Conservation (phyloP, 35 echinoderm and acorn worm genomes). For the Eucidaris tribuloides region DNA sequence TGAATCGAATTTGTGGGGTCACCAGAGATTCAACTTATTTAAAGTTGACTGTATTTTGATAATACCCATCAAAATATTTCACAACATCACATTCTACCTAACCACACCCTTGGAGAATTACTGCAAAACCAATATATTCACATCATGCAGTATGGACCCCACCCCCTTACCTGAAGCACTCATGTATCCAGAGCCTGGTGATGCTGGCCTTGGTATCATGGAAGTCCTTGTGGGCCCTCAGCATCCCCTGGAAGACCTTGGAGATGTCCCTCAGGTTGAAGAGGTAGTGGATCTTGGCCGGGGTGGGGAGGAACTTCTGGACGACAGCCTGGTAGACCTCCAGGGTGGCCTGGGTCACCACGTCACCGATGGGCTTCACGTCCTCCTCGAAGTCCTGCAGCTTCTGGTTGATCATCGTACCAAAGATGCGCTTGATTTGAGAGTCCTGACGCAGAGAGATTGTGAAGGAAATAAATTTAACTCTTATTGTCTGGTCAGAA, state of each 20-base stretch:
- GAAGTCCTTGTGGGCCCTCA: slow-evolving; percentile 94
- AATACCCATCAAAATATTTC: too few relatives aligned
- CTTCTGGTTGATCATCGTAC: slow-evolving; percentile 99
- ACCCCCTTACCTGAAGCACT: slow-evolving; percentile 99
- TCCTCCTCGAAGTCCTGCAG: slow-evolving; percentile 99
- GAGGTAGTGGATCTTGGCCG: slow-evolving; percentile 98
- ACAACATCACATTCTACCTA: too few relatives aligned
- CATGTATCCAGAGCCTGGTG: slow-evolving; percentile 99
- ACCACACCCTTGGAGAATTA: too few relatives aligned
- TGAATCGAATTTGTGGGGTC: too few relatives aligned
- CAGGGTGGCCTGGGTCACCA: slow-evolving; percentile 89
- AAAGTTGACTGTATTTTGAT: too few relatives aligned
- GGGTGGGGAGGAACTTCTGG: slow-evolving; percentile 77
- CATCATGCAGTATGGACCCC: too few relatives aligned
- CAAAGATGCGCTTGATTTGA: slow-evolving; percentile 97
- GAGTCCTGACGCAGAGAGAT: too few relatives aligned
- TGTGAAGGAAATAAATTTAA: too few relatives aligned
- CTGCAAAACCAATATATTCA: too few relatives aligned
- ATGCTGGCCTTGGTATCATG: slow-evolving; percentile 98
- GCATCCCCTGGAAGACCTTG: slow-evolving; percentile 92
- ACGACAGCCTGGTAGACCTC: slow-evolving; percentile 92
- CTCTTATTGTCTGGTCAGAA: too few relatives aligned
- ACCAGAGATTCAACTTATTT: too few relatives aligned
- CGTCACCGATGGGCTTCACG: slow-evolving; percentile 94
- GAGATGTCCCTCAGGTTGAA: slow-evolving; percentile 94